Evolutionary conservation across 2,888 invertebrate species (phyloP), one percentile per base, ranked within the genome.

Genomic region (Blastobasis adustella): DNA sequence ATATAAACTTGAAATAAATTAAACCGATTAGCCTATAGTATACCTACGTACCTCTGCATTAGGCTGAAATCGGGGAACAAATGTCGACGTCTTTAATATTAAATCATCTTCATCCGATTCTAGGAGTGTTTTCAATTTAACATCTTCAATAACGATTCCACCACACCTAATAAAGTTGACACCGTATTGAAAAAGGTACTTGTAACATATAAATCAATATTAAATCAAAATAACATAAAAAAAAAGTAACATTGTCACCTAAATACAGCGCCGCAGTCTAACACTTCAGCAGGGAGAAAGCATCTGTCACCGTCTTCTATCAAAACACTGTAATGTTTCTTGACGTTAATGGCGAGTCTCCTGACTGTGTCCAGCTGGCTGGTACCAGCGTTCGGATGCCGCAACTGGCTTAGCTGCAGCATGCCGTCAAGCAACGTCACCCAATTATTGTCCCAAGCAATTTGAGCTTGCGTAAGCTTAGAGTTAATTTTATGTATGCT

Each of bases 341-440:
- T 45, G 0, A 68, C 54, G 52, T 80, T 62, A 37, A 82, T 76
- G 10, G 49, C 47, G 0, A 81, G 58, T 10, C 57, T 64, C 46
- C 67, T 66, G 2, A 82, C 70, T 5, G 62, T 63, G 0, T 91
- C 91, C 0, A 94, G 94, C 10, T 93, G 81, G 46, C 91, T 83
- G 0, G 94, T 80, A 1, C 90, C 86, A 49, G 92, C 89, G 1
- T 91, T 82, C 9, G 90, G 82, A 46, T 90, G 82, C 38, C 90
- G 89, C n/a, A 95, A 66, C n/a, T 93, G 87, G 49, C 91, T 89
- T 53, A 95, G 90, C 79, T 97, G 97, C 9, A 97, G 76, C 89
- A 97, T 91, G 0, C 93, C 93, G 73, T 97, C 96, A 63, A 97
- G 86, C 61, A 95, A 93, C 4, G 94, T 91, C 0, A 93, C 91